Conservation (phyloP, 2,113 vertebrate species). For the Abramis brama region DNA sequence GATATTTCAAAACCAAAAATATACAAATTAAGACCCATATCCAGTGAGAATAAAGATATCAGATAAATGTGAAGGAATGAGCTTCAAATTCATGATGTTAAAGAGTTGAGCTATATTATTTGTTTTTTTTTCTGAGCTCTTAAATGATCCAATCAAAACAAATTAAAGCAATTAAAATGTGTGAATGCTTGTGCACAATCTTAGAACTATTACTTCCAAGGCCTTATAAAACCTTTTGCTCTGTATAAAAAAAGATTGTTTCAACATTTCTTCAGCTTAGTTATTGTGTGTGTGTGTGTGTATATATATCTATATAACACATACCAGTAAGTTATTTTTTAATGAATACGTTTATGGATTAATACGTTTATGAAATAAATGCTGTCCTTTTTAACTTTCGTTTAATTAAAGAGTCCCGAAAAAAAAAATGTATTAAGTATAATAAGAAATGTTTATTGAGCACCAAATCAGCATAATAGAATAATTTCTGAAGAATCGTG, state of each 20-base stretch:
- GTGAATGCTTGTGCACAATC: background rate
- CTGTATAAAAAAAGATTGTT: too few species aligned
- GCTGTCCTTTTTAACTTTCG: too few species aligned
- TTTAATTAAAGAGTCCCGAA: too few species aligned
- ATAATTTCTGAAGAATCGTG: too few species aligned
- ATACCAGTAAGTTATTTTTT: too few species aligned
- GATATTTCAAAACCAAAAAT: slow-evolving; percentile 26
- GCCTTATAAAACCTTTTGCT: background rate
- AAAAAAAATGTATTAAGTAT: too few species aligned
- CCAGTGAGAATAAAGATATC: background rate
- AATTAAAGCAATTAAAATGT: background rate
- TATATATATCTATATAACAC: background rate
- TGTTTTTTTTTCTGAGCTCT: background rate
- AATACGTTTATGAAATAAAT: too few species aligned
- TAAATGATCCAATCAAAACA: background rate
- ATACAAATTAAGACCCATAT: background rate
- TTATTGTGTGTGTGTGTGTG: background rate
- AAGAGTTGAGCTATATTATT: background rate
- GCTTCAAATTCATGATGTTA: background rate
- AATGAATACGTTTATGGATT: too few species aligned
- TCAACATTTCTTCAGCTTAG: background rate
- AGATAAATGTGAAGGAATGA: slow-evolving; percentile 13
- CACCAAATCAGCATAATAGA: too few species aligned
- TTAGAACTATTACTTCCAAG: background rate
- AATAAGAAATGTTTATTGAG: too few species aligned